phyloP scores from a whole-genome alignment of 2,113 vertebrate genomes.

The Vulpes ferrilata region DNA sequence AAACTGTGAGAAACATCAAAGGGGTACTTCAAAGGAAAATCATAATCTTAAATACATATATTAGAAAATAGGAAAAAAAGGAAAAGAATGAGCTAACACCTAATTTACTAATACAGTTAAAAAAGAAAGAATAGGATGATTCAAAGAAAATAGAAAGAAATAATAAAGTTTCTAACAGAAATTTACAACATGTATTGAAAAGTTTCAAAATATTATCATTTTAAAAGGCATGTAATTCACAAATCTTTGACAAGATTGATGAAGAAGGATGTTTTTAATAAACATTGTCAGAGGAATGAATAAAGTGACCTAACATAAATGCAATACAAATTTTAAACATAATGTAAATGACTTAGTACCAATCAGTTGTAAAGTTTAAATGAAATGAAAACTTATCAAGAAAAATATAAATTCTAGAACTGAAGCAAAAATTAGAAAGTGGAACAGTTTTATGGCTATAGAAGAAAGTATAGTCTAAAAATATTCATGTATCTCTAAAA shows the following conservation, averaged over 20 bases:
- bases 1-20: background rate
- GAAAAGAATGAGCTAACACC: background rate
- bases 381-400: background rate
- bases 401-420: background rate
- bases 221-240: background rate
- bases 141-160: background rate
- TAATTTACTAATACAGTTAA: background rate
- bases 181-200: background rate
- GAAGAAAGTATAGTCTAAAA: background rate
- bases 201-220: background rate
- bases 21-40: background rate
- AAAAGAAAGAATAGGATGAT: background rate
- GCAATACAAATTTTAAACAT: background rate
- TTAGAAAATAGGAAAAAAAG: background rate
- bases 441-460: background rate
- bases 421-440: background rate
- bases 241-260: background rate
- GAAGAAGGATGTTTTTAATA: background rate
- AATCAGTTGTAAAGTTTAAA: background rate
- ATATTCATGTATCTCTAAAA: background rate
- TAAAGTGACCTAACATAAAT: background rate
- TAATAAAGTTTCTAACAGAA: background rate
- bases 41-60: background rate
- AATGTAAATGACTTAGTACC: background rate
- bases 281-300: background rate